Evolutionary conservation across 23 tunicate species (phyloP).

Genomic region (Styela plicata): DNA sequence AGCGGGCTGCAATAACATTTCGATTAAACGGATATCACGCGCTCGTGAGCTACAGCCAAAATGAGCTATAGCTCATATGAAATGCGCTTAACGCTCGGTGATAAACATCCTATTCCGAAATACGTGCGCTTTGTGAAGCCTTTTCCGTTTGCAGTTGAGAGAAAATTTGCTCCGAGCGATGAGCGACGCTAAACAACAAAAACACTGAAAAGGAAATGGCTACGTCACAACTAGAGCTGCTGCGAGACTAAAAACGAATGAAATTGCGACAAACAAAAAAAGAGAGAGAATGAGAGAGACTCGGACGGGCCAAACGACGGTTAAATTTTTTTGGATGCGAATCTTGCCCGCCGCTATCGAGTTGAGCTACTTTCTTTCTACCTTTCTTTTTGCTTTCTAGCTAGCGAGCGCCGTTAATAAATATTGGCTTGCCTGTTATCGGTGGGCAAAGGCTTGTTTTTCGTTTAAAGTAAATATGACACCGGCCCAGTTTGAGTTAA

Average conservation of each 20-base stretch:
- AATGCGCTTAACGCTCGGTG: neutral
- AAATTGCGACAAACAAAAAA: neutral
- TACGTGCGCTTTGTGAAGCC: neutral
- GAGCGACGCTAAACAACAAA: neutral
- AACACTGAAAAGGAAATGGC: neutral
- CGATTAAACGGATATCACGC: neutral
- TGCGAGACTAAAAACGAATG: conserved; percentile 2
- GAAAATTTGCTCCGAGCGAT: neutral
- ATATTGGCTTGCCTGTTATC: neutral
- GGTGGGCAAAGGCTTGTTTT: neutral
- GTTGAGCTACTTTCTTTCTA: too few relatives aligned
- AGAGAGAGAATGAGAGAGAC: neutral
- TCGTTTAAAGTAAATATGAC: neutral
- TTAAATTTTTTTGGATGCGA: neutral
- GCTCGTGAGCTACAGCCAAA: too few relatives aligned
- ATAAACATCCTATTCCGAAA: neutral
- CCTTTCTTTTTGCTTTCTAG: too few relatives aligned
- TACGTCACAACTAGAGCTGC: conserved; percentile 13
- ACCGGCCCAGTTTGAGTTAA: neutral
- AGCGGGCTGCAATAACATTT: too few relatives aligned
- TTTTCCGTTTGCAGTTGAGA: neutral
- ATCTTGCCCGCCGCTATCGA: too few relatives aligned
- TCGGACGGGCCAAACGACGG: neutral
- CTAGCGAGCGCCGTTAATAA: neutral
- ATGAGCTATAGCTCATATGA: too few relatives aligned